These are phyloP conservation scores for Magallana angulata DNA, from an alignment of 1,140 invertebrate species.

Conservation along the genomic window DNA sequence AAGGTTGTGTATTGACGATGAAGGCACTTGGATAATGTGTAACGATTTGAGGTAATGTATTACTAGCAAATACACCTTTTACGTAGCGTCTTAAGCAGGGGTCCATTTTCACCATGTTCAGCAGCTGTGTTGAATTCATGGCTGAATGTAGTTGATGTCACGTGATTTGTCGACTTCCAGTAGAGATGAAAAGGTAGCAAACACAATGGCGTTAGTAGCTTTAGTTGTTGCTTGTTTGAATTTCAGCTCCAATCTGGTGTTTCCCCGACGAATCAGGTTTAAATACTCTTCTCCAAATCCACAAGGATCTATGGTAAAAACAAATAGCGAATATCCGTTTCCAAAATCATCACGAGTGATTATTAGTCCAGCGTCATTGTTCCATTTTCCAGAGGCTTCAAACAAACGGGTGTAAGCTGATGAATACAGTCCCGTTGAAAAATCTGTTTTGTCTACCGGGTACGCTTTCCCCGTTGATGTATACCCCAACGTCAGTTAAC, in stretches of 20 bases:
- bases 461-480: conserved; percentile 51
- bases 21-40: conserved; percentile 38
- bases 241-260: conserved; percentile 46
- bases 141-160: conserved; percentile 46
- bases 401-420: conserved; percentile 30
- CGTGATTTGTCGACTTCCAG: conserved; percentile 44
- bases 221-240: conserved; percentile 41
- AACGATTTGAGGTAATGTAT: conserved; percentile 39
- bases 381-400: conserved; percentile 47
- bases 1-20: conserved; percentile 42
- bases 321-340: conserved; percentile 38
- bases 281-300: conserved; percentile 47
- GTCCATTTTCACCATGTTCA: not conserved
- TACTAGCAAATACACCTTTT: conserved; percentile 45
- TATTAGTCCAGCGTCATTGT: conserved; percentile 40
- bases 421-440: not conserved
- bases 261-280: conserved; percentile 49
- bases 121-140: conserved; percentile 20
- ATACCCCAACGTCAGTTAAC: conserved; percentile 35
- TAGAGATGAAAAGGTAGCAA: conserved; percentile 42
- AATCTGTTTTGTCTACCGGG: conserved; percentile 46
- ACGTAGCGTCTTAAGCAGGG: conserved; percentile 1
- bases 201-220: conserved; percentile 36
- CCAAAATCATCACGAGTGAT: conserved; percentile 38
- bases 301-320: conserved; percentile 41